Base-by-base conservation (phyloP, 2,888 invertebrate genomes). In the Ashinkailepas kermadecensis region DNA sequence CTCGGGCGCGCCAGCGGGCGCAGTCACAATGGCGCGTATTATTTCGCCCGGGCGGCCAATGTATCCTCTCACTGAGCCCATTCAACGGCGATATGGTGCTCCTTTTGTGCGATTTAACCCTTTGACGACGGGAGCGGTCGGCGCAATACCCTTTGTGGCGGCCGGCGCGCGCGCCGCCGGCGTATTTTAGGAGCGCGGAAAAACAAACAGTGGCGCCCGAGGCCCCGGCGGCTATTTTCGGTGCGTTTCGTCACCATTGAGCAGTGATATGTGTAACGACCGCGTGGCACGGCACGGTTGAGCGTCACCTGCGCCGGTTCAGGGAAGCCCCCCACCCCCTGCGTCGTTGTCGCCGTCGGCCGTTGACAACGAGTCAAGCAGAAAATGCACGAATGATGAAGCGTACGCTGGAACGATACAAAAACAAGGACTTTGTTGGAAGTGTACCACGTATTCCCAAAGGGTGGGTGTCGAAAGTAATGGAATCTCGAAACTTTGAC, bases 21-120 rank as follows among this genome's bases (percentile, higher is more conserved):
- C 8, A 7, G 18, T 21, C 56, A 74, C 74, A 74, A 74, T 74
- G 56, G 74, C 54, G 18, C 65, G 56, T 18, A 74, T 74, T 74
- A 74, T 74, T 56, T 74, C 74, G 74, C 74, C 54, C 74, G 74
- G 56, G 15, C 74, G 74, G 56, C 74, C 74, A 74, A 74, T 74
- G 74, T 74, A 74, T 74, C 74, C 74, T 74, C 56, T 56, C 21
- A 56, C 54, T 74, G 74, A 56, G 21, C 56, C 56, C 74, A 15
- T 74, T 74, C 74, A 74, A 18, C 54, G 74, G 74, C 74, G 74
- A 74, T 74, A 74, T 74, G 74, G 74, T 74, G 74, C 56, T 74
- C 54, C 74, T 74, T 74, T 74, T 74, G 74, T 74, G 74, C 74
- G 74, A 74, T 74, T 74, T 74, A 74, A 74, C 74, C 74, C 74